Base-by-base conservation (phyloP, 2,888 invertebrate genomes). In the Quadroppia sp. region DNA sequence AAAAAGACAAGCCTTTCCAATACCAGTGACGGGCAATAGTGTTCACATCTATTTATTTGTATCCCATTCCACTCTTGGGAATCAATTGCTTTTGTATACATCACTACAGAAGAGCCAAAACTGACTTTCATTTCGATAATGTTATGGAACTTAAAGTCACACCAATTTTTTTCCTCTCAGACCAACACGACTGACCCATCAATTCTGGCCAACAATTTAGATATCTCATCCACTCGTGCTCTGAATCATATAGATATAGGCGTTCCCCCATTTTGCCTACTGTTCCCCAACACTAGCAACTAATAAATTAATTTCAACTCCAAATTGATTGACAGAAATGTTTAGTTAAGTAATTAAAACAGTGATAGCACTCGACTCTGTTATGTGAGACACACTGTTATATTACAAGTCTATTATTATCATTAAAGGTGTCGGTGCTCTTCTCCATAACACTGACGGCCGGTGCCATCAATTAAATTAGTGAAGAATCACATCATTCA, bases 271-370 rank as follows among this genome's bases (percentile, higher is more conserved):
- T n/a, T n/a, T 53, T 20, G 1, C 23, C 53, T 53, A 23, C 20
- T 25, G 25, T 25, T 53, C 6, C 17, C 23, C 23, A 48, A 36
- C 48, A 48, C 48, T n/a, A 9, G 48, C 53, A 23, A 7, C 2
- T 53, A 59, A 59, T 30, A 59, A 28, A 25, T 25, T 3, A 30
- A 59, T 15, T 59, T 59, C 28, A 28, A 11, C n/a, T n/a, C 64
- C 4, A 4, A 64, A 64, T n/a, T 64, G 64, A 64, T 64, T 64
- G 64, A 64, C 64, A 64, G 64, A 64, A n/a, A n/a, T 36, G 20
- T 64, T 64, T 64, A 64, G 36, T 64, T 64, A 64, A 64, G 64
- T 64, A 64, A 64, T 64, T 64, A 64, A 64, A 36, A 40, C 7
- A 36, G 36, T 36, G 64, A 64, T 64, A 64, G 36, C 1, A n/a